Evolutionary conservation across 2,113 vertebrate genomes (phyloP).

Genomic region (Stigmatopora argus): DNA sequence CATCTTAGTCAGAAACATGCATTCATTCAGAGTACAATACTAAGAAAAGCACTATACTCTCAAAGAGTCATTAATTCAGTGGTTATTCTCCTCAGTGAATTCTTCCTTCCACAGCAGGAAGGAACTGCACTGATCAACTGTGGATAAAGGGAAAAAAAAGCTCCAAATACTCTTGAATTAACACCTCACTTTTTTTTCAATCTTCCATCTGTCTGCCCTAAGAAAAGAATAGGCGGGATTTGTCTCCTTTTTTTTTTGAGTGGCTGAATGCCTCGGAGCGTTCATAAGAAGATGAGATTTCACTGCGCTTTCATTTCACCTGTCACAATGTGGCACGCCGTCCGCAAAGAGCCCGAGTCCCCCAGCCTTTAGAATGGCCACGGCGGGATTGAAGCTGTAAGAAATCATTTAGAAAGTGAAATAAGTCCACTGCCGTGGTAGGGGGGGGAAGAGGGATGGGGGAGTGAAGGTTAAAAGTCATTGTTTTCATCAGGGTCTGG

Average conservation of each 20-base stretch:
- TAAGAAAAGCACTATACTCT: slow-evolving; percentile 3
- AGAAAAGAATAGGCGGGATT: slow-evolving; percentile 25
- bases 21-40: neutral
- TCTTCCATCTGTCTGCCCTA: slow-evolving; percentile 36
- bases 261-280: slow-evolving; percentile 63
- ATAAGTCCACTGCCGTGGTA: slow-evolving; percentile 53
- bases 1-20: neutral
- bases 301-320: slow-evolving; percentile 71
- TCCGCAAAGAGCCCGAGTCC: slow-evolving; percentile 41
- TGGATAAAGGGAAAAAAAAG: slow-evolving; percentile 49
- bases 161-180: slow-evolving; percentile 55
- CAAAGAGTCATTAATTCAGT: slow-evolving; percentile 20
- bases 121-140: slow-evolving; percentile 54
- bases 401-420: slow-evolving; percentile 71
- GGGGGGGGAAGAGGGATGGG: slow-evolving; percentile 21
- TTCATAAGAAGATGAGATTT: slow-evolving; percentile 74
- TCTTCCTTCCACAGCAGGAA: slow-evolving; percentile 2
- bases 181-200: slow-evolving; percentile 24
- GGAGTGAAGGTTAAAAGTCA: slow-evolving; percentile 62
- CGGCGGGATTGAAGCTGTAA: slow-evolving; percentile 66
- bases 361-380: slow-evolving; percentile 50
- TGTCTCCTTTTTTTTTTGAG: slow-evolving; percentile 40
- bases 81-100: slow-evolving; percentile 23
- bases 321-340: slow-evolving; percentile 62
- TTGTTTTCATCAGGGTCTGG: slow-evolving; percentile 69